phyloP scores from a whole-genome alignment of 2,113 vertebrate genomes.

The Tretioscincus oriximinensis region DNA sequence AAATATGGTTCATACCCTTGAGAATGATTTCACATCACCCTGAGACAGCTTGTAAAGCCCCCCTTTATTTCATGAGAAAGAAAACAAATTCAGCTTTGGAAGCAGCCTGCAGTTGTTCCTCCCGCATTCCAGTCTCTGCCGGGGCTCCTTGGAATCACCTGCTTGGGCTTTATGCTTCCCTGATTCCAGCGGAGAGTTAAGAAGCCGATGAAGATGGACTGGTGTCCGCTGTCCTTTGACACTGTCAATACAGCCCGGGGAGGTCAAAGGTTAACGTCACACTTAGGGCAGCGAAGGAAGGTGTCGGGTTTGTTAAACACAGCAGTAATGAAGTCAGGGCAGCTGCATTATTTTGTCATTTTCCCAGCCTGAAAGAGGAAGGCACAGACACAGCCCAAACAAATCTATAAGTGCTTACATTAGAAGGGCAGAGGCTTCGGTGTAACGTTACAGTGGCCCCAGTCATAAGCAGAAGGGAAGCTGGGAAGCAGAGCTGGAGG shows the following conservation, averaged over 20 bases:
- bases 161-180: background rate
- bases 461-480: constrained; percentile 40
- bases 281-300: constrained; percentile 40
- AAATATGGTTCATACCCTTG: background rate
- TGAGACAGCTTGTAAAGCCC: background rate
- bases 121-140: background rate
- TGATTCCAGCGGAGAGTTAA: constrained; percentile 19
- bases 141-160: background rate
- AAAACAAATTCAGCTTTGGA: background rate
- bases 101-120: background rate
- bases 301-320: constrained; percentile 44
- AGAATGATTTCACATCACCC: background rate
- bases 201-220: constrained; percentile 60
- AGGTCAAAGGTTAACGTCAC: constrained; percentile 48
- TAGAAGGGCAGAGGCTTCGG: constrained; percentile 54
- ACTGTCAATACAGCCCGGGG: constrained; percentile 24
- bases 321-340: constrained; percentile 54
- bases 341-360: constrained; percentile 47
- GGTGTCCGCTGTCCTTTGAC: constrained; percentile 43
- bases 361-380: constrained; percentile 21
- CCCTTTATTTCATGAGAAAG: background rate
- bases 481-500: constrained; percentile 54
- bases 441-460: constrained; percentile 65
- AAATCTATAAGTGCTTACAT: constrained; percentile 77
- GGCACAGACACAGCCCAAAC: constrained; percentile 62